Conservation (phyloP, 30 jellyfish, hydroid and myxozoan species). For the Rhopilema esculentum region DNA sequence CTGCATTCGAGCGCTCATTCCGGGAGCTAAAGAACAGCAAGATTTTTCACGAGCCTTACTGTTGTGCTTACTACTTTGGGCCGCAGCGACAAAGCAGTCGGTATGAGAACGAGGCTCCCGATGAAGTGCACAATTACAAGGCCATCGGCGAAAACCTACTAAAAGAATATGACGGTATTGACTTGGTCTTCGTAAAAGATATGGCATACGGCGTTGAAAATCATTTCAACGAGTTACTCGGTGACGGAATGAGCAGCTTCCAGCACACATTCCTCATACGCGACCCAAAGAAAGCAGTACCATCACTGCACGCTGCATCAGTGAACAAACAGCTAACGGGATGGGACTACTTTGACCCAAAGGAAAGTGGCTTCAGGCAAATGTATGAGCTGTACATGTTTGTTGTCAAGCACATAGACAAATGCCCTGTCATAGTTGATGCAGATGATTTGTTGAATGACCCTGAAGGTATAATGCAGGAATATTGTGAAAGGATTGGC, state of each 20-base stretch:
- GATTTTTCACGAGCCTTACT: slow-evolving; percentile 91
- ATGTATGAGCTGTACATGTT: slow-evolving; percentile 67
- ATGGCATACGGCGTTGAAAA: slow-evolving; percentile 82
- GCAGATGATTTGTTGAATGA: slow-evolving; percentile 89
- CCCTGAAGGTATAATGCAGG: slow-evolving; percentile 90
- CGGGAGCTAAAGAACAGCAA: slow-evolving; percentile 86
- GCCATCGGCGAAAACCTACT: slow-evolving; percentile 44
- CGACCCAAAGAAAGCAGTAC: slow-evolving; percentile 83
- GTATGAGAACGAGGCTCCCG: slow-evolving; percentile 50
- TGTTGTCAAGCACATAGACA: slow-evolving; percentile 38
- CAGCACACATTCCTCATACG: slow-evolving; percentile 92
- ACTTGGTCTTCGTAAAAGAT: slow-evolving; percentile 83
- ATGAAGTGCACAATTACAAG: slow-evolving; percentile 41
- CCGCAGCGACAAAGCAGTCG: slow-evolving; percentile 95
- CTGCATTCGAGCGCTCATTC: slow-evolving; percentile 95
- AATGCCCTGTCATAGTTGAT: slow-evolving; percentile 83
- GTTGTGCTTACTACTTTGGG: slow-evolving; percentile 85
- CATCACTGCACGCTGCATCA: slow-evolving; percentile 87
- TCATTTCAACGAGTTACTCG: slow-evolving; percentile 60
- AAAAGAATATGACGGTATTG: slow-evolving; percentile 78
- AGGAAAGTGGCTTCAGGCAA: slow-evolving; percentile 78
- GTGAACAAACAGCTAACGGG: slow-evolving; percentile 85
- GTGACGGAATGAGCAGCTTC: slow-evolving; percentile 52
- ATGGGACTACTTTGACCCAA: slow-evolving; percentile 86
- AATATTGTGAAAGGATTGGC: slow-evolving; percentile 81